A percentile compares a stretch with the other conserved stretches of the same genome.
Evolutionary conservation across 2,113 vertebrate species (phyloP).

Genomic region (Tretioscincus oriximinensis): DNA sequence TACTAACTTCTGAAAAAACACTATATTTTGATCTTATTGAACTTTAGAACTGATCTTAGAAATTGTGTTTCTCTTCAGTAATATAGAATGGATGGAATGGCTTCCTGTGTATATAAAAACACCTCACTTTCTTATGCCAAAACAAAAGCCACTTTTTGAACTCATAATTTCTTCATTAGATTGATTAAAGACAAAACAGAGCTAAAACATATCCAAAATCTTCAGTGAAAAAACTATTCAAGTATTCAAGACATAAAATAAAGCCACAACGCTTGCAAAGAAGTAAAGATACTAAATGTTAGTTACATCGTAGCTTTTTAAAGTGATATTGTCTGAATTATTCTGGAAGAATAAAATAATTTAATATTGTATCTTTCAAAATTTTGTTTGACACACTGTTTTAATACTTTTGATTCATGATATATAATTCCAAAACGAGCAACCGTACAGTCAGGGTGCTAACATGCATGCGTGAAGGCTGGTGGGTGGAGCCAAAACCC

Average conservation of each 20-base stretch:
- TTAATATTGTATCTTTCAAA: constrained; percentile 23
- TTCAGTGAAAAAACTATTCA: constrained; percentile 55
- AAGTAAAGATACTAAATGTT: constrained; percentile 40
- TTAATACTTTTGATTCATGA: neutral
- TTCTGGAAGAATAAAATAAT: neutral
- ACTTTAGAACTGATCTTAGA: neutral
- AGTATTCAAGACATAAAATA: constrained; percentile 51
- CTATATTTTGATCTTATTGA: neutral
- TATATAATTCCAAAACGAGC: too few species aligned
- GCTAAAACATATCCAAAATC: constrained; percentile 43
- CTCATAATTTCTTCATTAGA: constrained; percentile 30
- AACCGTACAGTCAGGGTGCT: too few species aligned
- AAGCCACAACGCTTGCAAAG: constrained; percentile 41
- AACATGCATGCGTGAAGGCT: too few species aligned
- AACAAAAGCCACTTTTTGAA: constrained; percentile 34
- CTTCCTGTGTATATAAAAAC: too few species aligned
- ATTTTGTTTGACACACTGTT: constrained; percentile 19
- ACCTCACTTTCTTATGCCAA: neutral
- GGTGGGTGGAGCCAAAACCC: too few species aligned
- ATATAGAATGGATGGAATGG: constrained; percentile 2
- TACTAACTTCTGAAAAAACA: constrained; percentile 37
- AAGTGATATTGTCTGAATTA: constrained; percentile 41
- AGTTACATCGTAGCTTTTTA: constrained; percentile 26
- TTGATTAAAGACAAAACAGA: constrained; percentile 46
- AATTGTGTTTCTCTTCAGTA: neutral